Conservation (phyloP, 2,888 invertebrate species). For the Pelosia muscerda region DNA sequence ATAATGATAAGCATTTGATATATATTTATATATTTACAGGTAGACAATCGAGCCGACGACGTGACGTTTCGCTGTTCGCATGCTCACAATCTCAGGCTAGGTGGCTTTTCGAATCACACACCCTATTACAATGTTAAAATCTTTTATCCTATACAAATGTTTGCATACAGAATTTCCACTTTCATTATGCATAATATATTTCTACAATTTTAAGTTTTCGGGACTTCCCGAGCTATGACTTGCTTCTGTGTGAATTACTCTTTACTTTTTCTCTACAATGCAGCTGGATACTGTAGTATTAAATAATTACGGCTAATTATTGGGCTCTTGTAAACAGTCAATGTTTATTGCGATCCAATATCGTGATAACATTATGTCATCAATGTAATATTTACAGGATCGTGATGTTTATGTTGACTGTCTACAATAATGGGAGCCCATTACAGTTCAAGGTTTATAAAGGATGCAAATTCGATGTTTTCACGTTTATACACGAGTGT, state of each 20-base stretch:
- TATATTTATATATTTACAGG: constrained; percentile 59
- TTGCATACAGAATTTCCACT: constrained; percentile 45
- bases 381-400: no score
- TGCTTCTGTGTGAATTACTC: constrained; percentile 35
- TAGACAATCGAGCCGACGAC: constrained; percentile 62
- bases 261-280: constrained; percentile 31
- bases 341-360: no score
- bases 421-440: constrained; percentile 10
- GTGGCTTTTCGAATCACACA: constrained; percentile 58
- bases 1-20: background rate
- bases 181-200: constrained; percentile 55
- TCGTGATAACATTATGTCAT: no score
- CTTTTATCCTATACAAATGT: constrained; percentile 38
- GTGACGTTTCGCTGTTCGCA: constrained; percentile 55
- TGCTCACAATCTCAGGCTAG: constrained; percentile 67
- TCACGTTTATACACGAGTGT: constrained; percentile 26
- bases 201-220: constrained; percentile 48
- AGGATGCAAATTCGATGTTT: constrained; percentile 25
- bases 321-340: no score
- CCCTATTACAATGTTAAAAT: constrained; percentile 42
- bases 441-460: constrained; percentile 21
- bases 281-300: constrained; percentile 1
- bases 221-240: constrained; percentile 55
- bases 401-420: no score
- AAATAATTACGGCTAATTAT: constrained; percentile 20